Evolutionary conservation across 2,797 vertebrate genomes (phyloP).

Genomic region (Manis crassicaudata): DNA sequence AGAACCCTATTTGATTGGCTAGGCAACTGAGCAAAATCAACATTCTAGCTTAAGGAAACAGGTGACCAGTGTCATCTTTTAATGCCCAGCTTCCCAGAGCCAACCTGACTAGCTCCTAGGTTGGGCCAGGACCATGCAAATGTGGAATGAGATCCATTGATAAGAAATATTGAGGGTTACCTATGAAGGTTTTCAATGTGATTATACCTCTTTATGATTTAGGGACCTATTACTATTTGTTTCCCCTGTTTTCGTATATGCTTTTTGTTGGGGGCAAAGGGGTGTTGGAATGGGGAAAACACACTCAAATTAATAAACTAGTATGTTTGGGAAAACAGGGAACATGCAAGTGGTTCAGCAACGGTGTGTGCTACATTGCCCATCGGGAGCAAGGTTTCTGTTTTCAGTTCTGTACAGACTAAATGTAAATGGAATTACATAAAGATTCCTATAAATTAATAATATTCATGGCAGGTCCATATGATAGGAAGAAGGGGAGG

Average conservation of each 20-base stretch:
- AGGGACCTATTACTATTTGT: not conserved
- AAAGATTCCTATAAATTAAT: constrained; percentile 43
- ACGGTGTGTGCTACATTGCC: not conserved
- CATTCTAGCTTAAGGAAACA: not conserved
- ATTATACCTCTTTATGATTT: not conserved
- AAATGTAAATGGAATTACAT: constrained; percentile 15
- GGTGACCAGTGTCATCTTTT: not conserved
- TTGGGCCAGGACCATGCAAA: not conserved
- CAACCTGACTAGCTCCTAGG: not conserved
- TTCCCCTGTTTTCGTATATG: not conserved
- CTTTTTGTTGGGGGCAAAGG: not conserved
- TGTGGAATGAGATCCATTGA: not conserved
- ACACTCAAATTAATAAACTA: not conserved
- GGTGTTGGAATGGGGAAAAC: not conserved
- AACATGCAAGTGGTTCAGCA: not conserved
- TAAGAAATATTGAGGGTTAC: not conserved
- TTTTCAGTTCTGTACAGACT: constrained; percentile 43
- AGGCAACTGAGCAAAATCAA: constrained; percentile 11
- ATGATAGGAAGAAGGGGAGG: not conserved
- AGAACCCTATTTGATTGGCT: constrained; percentile 46
- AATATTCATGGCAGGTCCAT: not conserved
- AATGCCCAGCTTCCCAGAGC: not conserved
- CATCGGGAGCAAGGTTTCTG: not conserved
- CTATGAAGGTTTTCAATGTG: not conserved
- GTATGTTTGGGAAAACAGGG: not conserved